A percentile compares a stretch with the other conserved stretches of the same genome.
These are phyloP conservation scores for Penelope pileata DNA, from an alignment of 2,113 vertebrate genomes.

Conservation along the genomic window DNA sequence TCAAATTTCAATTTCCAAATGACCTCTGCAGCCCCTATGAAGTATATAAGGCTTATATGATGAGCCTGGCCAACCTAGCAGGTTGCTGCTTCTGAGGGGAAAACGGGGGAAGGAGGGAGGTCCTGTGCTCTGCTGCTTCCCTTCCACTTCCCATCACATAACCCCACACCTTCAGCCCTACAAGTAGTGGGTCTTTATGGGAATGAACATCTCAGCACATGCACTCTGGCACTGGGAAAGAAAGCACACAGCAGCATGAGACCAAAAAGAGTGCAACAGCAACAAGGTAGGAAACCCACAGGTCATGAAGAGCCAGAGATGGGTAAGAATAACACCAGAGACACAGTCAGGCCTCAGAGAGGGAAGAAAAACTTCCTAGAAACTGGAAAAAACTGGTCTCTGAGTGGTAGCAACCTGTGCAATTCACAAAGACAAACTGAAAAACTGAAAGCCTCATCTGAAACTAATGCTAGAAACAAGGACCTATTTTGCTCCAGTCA, in stretches of 20 bases:
- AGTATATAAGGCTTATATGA: not conserved
- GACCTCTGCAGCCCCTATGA: not conserved
- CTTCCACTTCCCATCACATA: not conserved
- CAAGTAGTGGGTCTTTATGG: not conserved
- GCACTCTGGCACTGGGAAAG: not conserved
- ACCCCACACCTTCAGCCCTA: not conserved
- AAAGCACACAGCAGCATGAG: not conserved
- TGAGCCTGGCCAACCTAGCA: not conserved
- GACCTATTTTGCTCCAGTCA: not conserved
- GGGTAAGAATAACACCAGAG: not conserved
- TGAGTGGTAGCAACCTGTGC: not conserved
- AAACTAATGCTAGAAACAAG: not conserved
- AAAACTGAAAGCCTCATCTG: not conserved
- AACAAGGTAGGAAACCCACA: not conserved
- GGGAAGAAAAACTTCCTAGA: not conserved
- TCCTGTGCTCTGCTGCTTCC: not conserved
- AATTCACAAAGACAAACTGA: not conserved
- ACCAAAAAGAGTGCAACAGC: not conserved
- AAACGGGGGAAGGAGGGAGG: not conserved
- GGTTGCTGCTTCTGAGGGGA: not conserved
- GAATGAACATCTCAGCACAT: not conserved
- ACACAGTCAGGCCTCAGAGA: not conserved
- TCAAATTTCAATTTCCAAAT: not conserved
- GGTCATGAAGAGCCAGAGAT: not conserved
- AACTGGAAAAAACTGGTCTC: not conserved